These are phyloP conservation scores for Porites rus DNA, from an alignment of 92 coral and sea anemone species.

Conservation along the genomic window DNA sequence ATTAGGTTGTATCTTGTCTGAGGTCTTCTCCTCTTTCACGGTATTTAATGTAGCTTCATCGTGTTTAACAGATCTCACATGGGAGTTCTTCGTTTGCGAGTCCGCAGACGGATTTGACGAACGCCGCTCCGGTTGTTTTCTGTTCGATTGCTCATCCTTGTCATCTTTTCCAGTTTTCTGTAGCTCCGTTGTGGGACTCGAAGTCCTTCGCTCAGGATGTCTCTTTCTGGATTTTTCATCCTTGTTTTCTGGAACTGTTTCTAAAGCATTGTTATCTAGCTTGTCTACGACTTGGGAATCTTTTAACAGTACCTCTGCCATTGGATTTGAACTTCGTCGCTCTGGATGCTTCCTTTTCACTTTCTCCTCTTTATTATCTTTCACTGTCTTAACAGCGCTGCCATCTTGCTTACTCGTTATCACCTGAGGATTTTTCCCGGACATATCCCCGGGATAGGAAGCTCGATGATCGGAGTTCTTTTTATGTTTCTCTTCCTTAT, in stretches of 20 bases:
- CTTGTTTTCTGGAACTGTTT: conserved; percentile 15
- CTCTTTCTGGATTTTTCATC: conserved; percentile 23
- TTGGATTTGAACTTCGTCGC: not conserved
- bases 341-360: conserved; percentile 22
- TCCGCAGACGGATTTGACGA: not conserved
- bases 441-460: conserved; percentile 19
- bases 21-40: not conserved
- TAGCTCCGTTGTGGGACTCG: conserved; percentile 22
- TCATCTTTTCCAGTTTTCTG: not conserved
- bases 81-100: not conserved
- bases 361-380: conserved; percentile 37
- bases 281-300: not conserved
- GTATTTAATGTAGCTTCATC: not conserved
- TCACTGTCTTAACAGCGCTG: conserved; percentile 22
- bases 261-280: not conserved
- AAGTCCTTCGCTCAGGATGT: conserved; percentile 26
- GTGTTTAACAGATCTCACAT: not conserved
- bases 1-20: not conserved
- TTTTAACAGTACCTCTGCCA: not conserved
- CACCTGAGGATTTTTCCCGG: conserved; percentile 13
- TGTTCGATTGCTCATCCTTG: not conserved
- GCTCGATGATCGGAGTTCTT: conserved; percentile 32
- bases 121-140: not conserved
- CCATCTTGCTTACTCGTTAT: not conserved
- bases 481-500: conserved; percentile 71